A percentile compares a stretch with the other conserved stretches of the same genome.
These are phyloP conservation scores for Drosophila cognata DNA, from an alignment of 2,888 invertebrate genomes.

Conservation along the genomic window DNA sequence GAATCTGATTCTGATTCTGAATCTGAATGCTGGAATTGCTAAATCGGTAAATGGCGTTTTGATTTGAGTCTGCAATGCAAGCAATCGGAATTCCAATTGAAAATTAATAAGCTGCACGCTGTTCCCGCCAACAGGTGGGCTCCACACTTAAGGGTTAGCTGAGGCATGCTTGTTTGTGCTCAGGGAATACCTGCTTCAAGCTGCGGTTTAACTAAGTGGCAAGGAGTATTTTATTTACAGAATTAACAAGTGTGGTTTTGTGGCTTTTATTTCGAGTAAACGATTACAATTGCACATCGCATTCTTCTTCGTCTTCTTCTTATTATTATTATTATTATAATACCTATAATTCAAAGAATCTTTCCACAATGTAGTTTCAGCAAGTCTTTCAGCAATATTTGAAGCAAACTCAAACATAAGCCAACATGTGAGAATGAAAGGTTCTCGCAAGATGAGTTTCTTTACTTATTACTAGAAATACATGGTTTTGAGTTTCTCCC, in stretches of 20 bases:
- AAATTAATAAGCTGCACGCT: constrained; percentile 62
- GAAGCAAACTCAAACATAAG: neutral
- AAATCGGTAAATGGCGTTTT: constrained; percentile 65
- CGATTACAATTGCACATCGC: neutral
- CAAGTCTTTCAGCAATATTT: neutral
- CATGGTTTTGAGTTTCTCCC: constrained; percentile 25
- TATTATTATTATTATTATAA: neutral
- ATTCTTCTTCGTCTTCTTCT: neutral
- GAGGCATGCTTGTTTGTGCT: neutral
- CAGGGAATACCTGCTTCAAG: neutral
- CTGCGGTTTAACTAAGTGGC: neutral
- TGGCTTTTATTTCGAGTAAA: neutral
- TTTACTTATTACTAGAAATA: neutral
- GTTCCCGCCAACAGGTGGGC: constrained; percentile 16
- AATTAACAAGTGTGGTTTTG: neutral
- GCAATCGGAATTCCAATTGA: constrained; percentile 46
- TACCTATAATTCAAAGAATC: neutral
- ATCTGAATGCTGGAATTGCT: constrained; percentile 36
- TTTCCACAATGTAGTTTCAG: neutral
- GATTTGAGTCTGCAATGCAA: constrained; percentile 42
- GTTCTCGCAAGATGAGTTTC: neutral
- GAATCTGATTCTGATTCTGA: neutral
- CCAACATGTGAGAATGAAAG: neutral
- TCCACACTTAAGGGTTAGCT: constrained; percentile 1
- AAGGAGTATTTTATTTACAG: neutral